phyloP scores from a whole-genome alignment of 2,113 vertebrate species.

The Rhagologus leucostigma region DNA sequence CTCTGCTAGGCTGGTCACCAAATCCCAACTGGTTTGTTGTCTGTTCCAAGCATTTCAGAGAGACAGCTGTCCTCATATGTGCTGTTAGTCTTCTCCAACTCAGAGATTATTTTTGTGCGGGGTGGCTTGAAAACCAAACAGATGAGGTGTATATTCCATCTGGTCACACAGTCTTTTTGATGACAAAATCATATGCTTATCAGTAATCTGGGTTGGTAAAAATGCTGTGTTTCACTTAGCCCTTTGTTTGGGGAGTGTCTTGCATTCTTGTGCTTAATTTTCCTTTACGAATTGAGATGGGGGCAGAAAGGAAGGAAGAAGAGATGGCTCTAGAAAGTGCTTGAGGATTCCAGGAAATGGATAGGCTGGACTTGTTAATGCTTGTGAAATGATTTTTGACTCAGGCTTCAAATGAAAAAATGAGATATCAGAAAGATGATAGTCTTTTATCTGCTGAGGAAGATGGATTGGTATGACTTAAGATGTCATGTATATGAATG shows the following conservation, averaged over 20 bases:
- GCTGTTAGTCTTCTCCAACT: not conserved
- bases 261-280: not conserved
- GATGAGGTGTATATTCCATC: not conserved
- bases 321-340: not conserved
- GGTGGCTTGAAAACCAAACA: not conserved
- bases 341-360: slow-evolving; percentile 12
- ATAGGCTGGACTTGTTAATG: slow-evolving; percentile 52
- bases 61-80: not conserved
- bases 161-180: not conserved
- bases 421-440: slow-evolving; percentile 60
- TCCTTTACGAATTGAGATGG: not conserved
- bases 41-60: not conserved
- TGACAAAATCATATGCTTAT: not conserved
- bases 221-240: not conserved
- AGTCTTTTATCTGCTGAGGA: slow-evolving; percentile 58
- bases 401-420: slow-evolving; percentile 58
- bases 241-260: not conserved
- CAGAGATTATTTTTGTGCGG: not conserved
- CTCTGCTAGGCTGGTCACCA: not conserved
- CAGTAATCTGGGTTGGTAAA: not conserved
- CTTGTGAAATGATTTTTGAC: slow-evolving; percentile 62
- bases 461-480: slow-evolving; percentile 70
- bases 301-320: not conserved
- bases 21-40: not conserved
- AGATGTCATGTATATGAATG: slow-evolving; percentile 67